Evolutionary conservation across 2,113 vertebrate species (phyloP).

Genomic region (Leucosticte australis): DNA sequence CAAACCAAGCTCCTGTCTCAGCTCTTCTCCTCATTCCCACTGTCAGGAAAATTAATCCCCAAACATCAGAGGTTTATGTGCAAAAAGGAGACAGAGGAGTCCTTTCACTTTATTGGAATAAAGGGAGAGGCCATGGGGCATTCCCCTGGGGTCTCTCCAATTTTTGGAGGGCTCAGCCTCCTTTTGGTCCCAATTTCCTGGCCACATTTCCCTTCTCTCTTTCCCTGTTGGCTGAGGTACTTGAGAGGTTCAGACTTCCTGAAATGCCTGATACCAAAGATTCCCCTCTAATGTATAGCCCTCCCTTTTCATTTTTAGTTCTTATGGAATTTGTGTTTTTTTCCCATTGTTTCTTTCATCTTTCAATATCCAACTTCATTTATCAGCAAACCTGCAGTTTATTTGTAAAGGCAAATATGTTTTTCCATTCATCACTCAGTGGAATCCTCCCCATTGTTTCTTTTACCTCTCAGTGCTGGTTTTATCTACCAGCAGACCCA

Average conservation of each 20-base stretch:
- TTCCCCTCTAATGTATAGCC: not conserved
- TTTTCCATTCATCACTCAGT: not conserved
- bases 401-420: not conserved
- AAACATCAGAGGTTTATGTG: not conserved
- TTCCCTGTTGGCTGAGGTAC: not conserved
- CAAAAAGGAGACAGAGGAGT: not conserved
- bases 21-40: not conserved
- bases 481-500: not conserved
- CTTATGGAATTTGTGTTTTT: not conserved
- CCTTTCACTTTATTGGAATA: not conserved
- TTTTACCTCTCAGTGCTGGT: not conserved
- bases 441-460: not conserved
- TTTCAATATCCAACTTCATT: not conserved
- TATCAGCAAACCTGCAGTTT: not conserved
- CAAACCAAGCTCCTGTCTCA: not conserved
- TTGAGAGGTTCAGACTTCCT: not conserved
- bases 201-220: not conserved
- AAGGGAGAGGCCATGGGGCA: not conserved
- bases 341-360: not conserved
- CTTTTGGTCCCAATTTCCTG: not conserved
- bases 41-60: not conserved
- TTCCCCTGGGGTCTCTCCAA: not conserved
- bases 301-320: not conserved
- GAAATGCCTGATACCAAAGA: rapidly evolving
- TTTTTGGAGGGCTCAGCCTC: not conserved